Base-by-base conservation (phyloP, 1,140 invertebrate genomes). In the Brachionus plicatilis region DNA sequence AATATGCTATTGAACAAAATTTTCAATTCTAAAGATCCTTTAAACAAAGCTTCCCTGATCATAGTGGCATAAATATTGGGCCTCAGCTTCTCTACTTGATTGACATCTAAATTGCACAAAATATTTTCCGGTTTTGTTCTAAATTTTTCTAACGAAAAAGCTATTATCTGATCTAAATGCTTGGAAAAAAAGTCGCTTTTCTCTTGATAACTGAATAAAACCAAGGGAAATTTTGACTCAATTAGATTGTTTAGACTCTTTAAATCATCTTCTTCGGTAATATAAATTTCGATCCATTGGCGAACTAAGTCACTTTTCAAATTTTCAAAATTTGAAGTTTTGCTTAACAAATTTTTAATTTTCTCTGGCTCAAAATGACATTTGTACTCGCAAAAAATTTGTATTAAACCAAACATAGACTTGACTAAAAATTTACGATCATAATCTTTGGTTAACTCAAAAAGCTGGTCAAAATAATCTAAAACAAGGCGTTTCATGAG, bases 201-300 rank as follows among this genome's bases (percentile, higher is more conserved):
- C 1, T 29, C 43, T 27, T 76, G 20, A 11, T 50, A 76, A 27
- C 14, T 24, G 27, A 50, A 76, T 12, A 76, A 50, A 27, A 27
- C 11, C 14, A 76, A 14, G 1, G 72, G 72, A 76, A 76, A 76
- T 50, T 76, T 76, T 24, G 7, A 12, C 0, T 6, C 7, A 9
- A 76, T 50, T 50, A 76, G 5, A 5, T 76, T 53, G 33, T 50
- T 33, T 11, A 76, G 27, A 24, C 50, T 37, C 1, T 76, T 27
- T 12, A 47, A 50, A 50, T 76, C 72, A 27, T 76, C 45, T 76
- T 76, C 33, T 47, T 76, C 72, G 12, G 41, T 50, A 27, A 76
- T 24, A 27, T 76, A 76, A 50, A 76, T 50, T 50, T 76, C 43
- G 20, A 47, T 50, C 72, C 72, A 76, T 76, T 76, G 72, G 3